A percentile compares a stretch with the other conserved stretches of the same genome.
These are phyloP conservation scores for Teleogryllus oceanicus DNA, from an alignment of 2,888 invertebrate species.

Conservation along the genomic window DNA sequence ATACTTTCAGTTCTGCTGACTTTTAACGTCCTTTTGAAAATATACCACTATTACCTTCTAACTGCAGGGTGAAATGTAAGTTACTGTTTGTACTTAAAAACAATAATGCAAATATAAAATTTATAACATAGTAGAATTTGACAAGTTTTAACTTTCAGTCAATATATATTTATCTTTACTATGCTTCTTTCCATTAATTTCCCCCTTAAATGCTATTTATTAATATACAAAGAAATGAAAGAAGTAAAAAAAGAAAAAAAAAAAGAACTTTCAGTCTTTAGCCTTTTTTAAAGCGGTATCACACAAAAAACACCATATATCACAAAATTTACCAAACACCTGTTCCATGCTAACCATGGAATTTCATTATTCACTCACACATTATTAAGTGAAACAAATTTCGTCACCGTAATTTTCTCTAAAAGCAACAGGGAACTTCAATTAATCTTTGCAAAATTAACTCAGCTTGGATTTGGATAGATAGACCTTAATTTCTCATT, in stretches of 20 bases:
- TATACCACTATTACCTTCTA: neutral
- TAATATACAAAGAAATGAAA: conserved; percentile 1
- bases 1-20: neutral
- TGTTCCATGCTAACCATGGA: conserved; percentile 9
- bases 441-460: neutral
- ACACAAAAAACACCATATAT: conserved; percentile 11
- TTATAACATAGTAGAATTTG: conserved; percentile 6
- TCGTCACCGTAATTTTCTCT: neutral
- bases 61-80: neutral
- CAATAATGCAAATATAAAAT: conserved; percentile 18
- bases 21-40: neutral
- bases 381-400: neutral
- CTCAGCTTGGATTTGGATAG: neutral
- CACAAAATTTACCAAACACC: conserved; percentile 9
- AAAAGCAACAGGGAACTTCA: neutral
- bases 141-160: conserved; percentile 18
- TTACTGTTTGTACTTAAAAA: neutral
- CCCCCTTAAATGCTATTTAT: conserved; percentile 3
- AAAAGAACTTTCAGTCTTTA: conserved; percentile 1
- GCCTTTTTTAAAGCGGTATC: conserved; percentile 7
- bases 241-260: conserved; percentile 6
- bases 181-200: neutral
- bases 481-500: neutral
- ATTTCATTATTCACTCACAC: neutral
- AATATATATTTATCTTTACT: conserved; percentile 2